Conservation (phyloP, 2,888 invertebrate species). For the Tolmerus cingulatus region DNA sequence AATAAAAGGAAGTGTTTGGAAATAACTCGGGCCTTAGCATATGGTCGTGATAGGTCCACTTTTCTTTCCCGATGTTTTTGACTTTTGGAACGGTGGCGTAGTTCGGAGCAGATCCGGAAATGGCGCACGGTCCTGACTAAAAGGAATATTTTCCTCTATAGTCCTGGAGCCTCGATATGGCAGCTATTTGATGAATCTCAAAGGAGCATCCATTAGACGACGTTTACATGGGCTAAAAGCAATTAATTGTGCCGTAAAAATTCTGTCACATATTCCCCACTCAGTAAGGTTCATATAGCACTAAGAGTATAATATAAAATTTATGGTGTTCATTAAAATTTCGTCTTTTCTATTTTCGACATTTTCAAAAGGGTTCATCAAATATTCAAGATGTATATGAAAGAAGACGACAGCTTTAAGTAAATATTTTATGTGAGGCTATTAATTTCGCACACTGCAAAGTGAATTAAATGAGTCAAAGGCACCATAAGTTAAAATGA, state of each 20-base stretch:
- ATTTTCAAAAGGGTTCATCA: neutral
- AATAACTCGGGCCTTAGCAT: slow-evolving; percentile 9
- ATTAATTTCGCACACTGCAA: too few species aligned
- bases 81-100: neutral
- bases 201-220: neutral
- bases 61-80: slow-evolving; percentile 5
- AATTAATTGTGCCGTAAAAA: neutral
- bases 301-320: neutral
- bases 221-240: neutral
- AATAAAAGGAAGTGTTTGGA: slow-evolving; percentile 32
- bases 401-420: neutral
- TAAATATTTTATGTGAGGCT: neutral
- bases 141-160: neutral
- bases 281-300: neutral
- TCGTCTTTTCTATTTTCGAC: neutral
- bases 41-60: slow-evolving; percentile 23
- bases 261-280: neutral
- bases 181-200: neutral
- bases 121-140: neutral
- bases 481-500: too few species aligned
- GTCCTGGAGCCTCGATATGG: neutral
- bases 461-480: too few species aligned
- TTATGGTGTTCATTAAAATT: neutral
- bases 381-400: neutral
- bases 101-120: neutral